Evolutionary conservation across 2,113 vertebrate genomes (phyloP).

Genomic region (Sebastes schlegelii): DNA sequence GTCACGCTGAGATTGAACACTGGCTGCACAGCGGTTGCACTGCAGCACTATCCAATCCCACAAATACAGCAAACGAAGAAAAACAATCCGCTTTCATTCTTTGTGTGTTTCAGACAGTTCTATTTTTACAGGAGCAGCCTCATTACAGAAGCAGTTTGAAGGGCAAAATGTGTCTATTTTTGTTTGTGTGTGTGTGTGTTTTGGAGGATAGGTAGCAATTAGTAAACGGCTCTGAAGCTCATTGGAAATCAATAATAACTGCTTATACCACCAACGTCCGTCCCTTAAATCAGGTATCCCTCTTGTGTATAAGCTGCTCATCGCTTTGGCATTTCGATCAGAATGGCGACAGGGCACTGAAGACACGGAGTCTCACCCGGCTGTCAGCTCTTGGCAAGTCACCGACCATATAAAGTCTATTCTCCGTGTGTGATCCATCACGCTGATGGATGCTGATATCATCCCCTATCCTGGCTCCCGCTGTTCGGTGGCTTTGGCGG

Average conservation of each 20-base stretch:
- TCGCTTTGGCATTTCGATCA: conserved; percentile 35
- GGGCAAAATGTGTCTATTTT: conserved; percentile 1
- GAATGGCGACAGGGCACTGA: conserved; percentile 29
- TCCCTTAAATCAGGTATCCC: conserved; percentile 15
- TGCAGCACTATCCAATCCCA: conserved; percentile 11
- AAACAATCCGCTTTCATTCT: conserved; percentile 2
- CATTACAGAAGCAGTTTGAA: conserved; percentile 10
- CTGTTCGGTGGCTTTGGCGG: conserved; percentile 37
- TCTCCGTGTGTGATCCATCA: conserved; percentile 59
- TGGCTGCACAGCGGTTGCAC: conserved; percentile 50
- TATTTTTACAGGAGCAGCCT: conserved; percentile 25
- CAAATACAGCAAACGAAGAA: neutral
- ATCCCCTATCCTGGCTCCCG: conserved; percentile 62
- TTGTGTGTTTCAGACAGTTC: neutral
- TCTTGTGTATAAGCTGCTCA: conserved; percentile 12
- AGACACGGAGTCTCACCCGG: conserved; percentile 41
- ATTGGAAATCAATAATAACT: conserved; percentile 47
- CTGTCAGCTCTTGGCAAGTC: conserved; percentile 38
- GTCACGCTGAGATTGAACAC: conserved; percentile 70
- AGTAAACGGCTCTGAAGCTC: conserved; percentile 9
- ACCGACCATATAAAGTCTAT: conserved; percentile 54
- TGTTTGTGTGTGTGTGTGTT: neutral
- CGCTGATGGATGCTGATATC: conserved; percentile 70
- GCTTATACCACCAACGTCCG: neutral
- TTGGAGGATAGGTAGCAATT: neutral